Evolutionary conservation across 35 echinoderm and acorn worm species (phyloP).

Genomic region (Holothuria glaberrima): DNA sequence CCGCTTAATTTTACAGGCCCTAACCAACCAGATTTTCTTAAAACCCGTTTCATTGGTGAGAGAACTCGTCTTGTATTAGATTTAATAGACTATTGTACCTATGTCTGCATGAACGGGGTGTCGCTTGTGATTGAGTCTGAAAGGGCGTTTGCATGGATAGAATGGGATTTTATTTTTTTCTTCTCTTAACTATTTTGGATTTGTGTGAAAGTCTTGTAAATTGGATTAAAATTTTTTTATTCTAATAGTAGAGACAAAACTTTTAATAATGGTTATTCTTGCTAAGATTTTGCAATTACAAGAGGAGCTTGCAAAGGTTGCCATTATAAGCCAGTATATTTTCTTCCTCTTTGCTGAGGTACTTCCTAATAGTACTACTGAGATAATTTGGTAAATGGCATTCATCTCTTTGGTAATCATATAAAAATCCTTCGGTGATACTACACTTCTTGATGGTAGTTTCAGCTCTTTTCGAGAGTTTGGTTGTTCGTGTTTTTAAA

Average conservation of each 20-base stretch:
- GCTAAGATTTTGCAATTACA: background rate
- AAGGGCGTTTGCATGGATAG: conserved; percentile 23
- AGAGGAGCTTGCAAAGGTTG: background rate
- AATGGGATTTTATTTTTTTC: conserved; percentile 6
- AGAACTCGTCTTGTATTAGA: background rate
- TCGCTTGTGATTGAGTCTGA: conserved; percentile 2
- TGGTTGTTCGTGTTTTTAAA: background rate
- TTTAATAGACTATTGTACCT: background rate
- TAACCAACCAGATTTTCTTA: background rate
- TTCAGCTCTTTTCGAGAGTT: background rate
- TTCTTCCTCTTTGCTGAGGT: background rate
- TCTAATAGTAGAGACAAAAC: background rate
- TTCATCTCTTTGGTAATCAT: background rate
- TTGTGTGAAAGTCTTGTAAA: background rate
- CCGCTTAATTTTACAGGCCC: background rate
- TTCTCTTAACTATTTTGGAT: background rate
- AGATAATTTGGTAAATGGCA: background rate
- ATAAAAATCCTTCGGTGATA: background rate
- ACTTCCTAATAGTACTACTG: background rate
- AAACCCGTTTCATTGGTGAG: background rate
- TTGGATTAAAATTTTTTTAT: background rate
- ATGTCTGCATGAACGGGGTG: background rate
- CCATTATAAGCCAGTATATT: background rate
- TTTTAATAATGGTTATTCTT: background rate
- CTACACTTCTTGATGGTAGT: background rate